Base-by-base conservation (phyloP, 2,113 vertebrate species). In the Platysternon megacephalum region DNA sequence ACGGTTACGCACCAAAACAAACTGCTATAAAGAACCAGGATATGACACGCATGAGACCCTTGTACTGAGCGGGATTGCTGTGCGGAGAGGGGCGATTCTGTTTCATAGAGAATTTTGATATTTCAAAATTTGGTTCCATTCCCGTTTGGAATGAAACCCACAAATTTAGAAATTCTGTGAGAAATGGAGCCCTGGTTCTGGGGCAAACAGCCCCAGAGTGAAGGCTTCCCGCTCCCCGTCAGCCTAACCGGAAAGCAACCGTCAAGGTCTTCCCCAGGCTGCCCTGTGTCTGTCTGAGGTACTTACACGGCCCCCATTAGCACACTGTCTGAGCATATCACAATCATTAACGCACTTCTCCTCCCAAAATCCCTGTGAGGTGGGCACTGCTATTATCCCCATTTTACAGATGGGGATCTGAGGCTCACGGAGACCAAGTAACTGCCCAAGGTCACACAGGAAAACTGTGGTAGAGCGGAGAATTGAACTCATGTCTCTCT, bases 1-100 rank as follows among this genome's bases (percentile, higher is more conserved):
- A 92, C 89, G 87, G 83, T 96, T 94, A 74, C 89, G 96, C 95
- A 95, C 93, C 65, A 92, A 97, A 97, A 93, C 93, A 94, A 48
- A 91, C 82, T 74, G 65, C 82, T 97, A 51, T 90, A 55, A 96
- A 97, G 87, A n/a, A 39, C n/a, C n/a, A 79, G 89, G 81, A 92
- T 93, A 85, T 79, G 2, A 87, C 84, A 32, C 79, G 82, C 86
- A 79, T 88, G 87, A 95, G 89, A 89, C 91, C 90, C 65, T 88
- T 95, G 90, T 72, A 44, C 49, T 55, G 90, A 91, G 84, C 87
- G 84, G 93, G 89, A 90, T 83, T 89, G 48, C 0, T 0, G 80
- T 1, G 1, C 2, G 6, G 56, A 81, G 96, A 96, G 93, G 92
- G 88, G 95, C 6, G 92, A 96, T 88, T 79, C 65, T 95, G 5